Conservation (phyloP, 2,797 vertebrate genomes). For the Sorex maritimensis region DNA sequence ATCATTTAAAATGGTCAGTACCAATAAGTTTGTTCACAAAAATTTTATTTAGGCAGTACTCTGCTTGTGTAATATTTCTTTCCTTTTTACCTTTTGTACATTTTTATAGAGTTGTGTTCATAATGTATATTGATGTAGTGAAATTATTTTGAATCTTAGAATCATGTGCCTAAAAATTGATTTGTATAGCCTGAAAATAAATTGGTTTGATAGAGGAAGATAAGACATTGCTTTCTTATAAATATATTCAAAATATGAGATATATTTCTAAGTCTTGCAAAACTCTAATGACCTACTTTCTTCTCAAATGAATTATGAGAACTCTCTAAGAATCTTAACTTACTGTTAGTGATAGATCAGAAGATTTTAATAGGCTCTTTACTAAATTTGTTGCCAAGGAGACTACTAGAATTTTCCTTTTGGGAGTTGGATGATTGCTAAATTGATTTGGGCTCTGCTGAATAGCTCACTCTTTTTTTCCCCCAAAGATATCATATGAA, state of each 20-base stretch:
- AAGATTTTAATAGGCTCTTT: neutral
- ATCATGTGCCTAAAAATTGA: conserved; percentile 6
- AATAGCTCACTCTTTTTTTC: neutral
- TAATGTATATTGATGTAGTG: neutral
- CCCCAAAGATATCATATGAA: neutral
- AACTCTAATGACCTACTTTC: neutral
- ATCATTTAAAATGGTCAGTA: neutral
- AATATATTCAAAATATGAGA: conserved; percentile 33
- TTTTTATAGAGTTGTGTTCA: neutral
- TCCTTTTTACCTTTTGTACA: neutral
- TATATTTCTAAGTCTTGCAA: neutral
- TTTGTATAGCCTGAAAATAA: conserved; percentile 13
- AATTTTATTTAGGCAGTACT: neutral
- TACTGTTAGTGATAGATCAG: conserved; percentile 17
- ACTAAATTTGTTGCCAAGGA: conserved; percentile 10
- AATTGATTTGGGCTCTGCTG: neutral
- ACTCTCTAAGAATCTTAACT: neutral
- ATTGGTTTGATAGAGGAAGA: neutral
- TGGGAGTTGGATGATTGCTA: neutral
- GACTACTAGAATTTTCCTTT: neutral
- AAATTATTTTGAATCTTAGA: conserved; percentile 49
- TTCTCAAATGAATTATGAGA: neutral
- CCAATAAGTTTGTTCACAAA: conserved; percentile 24
- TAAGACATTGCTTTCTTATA: neutral
- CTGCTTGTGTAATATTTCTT: neutral